Base-by-base conservation (phyloP, 2,797 vertebrate species). In the Hylomyscus alleni region DNA sequence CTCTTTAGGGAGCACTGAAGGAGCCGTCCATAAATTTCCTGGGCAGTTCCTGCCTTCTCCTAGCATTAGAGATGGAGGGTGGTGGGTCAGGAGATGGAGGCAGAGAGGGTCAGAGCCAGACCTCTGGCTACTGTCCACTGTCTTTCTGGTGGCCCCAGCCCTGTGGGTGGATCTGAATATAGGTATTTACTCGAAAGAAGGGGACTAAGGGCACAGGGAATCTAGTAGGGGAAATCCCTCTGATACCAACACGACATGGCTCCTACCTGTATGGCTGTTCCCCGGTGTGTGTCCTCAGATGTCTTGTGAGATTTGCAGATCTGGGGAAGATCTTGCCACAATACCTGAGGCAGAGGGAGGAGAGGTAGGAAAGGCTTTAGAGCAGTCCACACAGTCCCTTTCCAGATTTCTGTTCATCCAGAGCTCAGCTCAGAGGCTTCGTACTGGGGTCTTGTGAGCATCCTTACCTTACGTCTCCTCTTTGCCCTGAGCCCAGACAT, bases 301-400 rank as follows among this genome's bases (percentile, higher is more conserved):
- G 99, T 98, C 99, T 98, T 31, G 99, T 99, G 98, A 99, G 99
- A 97, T 99, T 99, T 96, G 99, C 99, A 0, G 99, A 99, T 93
- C 99, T 99, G 56, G 99, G 99, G 98, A 99, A 99, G 98, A 99
- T 99, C 99, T 99, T 99, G 96, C 99, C 99, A 97, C 99, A 99
- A 99, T 99, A 99, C 99, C 99, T 99, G 88, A 89, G 72, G 8
- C 26, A 50, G 22, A 60, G 40, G 20, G 26, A 75, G 44, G 47
- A 1, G 12, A 26, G 31, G 58, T 54, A 22, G 69, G 19, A 78
- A n/a, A 3, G 34, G 4, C 0, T 2, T 95, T 13, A 96, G 73
- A 31, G 14, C 0, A 11, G 13, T 2, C 22, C 1, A 1, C 0
- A 8, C 2, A 0, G 47, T 14, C 15, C 11, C 4, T 83, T 80